Evolutionary conservation across 2,113 vertebrate species (phyloP).

Genomic region (Antigone vipio): DNA sequence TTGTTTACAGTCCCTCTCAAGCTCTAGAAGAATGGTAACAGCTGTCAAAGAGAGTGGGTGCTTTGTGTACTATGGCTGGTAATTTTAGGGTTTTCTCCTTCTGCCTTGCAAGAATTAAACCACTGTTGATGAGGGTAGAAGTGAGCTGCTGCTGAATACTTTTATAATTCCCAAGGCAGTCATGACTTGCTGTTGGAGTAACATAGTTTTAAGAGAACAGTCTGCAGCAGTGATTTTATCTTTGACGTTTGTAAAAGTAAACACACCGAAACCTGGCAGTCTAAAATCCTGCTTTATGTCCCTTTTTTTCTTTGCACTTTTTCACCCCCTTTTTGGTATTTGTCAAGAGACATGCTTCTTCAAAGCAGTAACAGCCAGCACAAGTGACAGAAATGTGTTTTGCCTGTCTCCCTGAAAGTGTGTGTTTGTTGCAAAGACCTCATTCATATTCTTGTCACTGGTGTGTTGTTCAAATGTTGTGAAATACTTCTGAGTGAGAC

Average conservation of each 20-base stretch:
- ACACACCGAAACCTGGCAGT: neutral
- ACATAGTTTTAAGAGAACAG: neutral
- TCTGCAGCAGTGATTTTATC: neutral
- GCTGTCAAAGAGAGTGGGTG: neutral
- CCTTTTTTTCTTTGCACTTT: neutral
- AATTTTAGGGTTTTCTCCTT: neutral
- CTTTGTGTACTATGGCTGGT: neutral
- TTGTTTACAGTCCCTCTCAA: neutral
- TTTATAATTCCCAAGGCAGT: neutral
- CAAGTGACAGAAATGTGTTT: neutral
- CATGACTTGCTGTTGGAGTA: neutral
- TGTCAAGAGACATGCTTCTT: neutral
- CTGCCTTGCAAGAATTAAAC: neutral
- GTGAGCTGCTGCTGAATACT: neutral
- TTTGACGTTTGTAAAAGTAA: neutral
- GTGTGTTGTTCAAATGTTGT: neutral
- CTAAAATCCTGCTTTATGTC: neutral
- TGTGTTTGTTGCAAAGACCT: neutral
- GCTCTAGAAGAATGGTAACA: neutral
- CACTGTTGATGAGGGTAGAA: neutral
- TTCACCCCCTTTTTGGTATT: neutral
- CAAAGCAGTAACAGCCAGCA: neutral
- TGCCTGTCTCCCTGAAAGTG: neutral
- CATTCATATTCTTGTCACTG: neutral
- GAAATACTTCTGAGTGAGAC: neutral